Evolutionary conservation across 2,797 vertebrate genomes (phyloP), one percentile per base, ranked within the genome.

Genomic region (Anguilla pacifica): DNA sequence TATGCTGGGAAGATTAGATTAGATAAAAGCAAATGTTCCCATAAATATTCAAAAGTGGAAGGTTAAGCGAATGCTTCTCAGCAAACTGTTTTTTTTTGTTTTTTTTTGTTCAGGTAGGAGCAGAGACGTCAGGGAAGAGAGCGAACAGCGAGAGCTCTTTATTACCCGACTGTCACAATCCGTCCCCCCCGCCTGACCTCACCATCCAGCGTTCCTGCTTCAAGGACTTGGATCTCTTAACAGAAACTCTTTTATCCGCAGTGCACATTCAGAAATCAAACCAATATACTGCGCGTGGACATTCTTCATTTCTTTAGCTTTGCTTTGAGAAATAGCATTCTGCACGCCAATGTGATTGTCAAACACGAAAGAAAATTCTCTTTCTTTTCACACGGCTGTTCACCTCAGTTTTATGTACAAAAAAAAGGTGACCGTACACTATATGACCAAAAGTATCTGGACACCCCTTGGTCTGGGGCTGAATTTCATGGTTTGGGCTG

Each of bases 171-270:
- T 95, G 93, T 92, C 92, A 91, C 89, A 89, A 90, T 92, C 91
- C 90, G 91, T 39, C 94, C 93, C 92, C 92, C 94, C 90, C 91
- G 91, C 91, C 91, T 94, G 93, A 96, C 94, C 94, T 95, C 92
- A 89, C 90, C 96, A 97, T 94, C 92, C 95, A 96, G 95, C 95
- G 89, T 91, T 92, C 92, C 91, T 90, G 90, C 92, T 96, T 96
- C 94, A 96, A 95, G 96, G 95, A 92, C 94, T 95, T 91, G 91
- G 88, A 92, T 86, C 95, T 94, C 95, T 93, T 95, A 95, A 96
- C 95, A 95, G 94, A 95, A 92, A 94, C 89, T 89, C 89, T 94
- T 89, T 89, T 55, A 88, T 85, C 85, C 92, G 93, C 89, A 91
- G 87, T 88, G 90, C 87, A 87, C 90, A 92, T 89, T 91, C 89